Evolutionary conservation across 1,140 invertebrate species (phyloP).

Genomic region (Aradophagus sp.): DNA sequence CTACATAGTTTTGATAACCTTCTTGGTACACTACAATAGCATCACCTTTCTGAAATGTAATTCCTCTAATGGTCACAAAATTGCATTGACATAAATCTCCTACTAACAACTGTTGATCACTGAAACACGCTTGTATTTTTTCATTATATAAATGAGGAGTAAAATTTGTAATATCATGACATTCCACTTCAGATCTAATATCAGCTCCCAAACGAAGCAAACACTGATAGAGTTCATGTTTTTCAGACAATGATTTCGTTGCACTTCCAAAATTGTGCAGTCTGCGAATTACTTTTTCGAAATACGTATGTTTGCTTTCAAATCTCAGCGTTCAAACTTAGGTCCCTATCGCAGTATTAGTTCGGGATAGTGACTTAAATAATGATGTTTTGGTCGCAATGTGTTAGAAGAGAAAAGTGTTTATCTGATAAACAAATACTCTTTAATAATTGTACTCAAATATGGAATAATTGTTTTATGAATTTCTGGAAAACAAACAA

Average conservation of each 20-base stretch:
- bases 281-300: conserved; percentile 54
- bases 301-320: conserved; percentile 62
- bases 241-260: conserved; percentile 46
- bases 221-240: conserved; percentile 57
- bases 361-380: conserved; percentile 14
- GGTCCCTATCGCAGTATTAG: conserved; percentile 43
- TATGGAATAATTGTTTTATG: conserved; percentile 38
- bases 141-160: background rate
- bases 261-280: conserved; percentile 57
- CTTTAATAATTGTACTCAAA: conserved; percentile 8
- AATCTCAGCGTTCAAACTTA: conserved; percentile 60
- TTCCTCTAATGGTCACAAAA: conserved; percentile 38
- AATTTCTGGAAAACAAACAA: conserved; percentile 52
- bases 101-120: background rate
- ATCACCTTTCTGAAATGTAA: conserved; percentile 36
- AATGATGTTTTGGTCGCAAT: conserved; percentile 20
- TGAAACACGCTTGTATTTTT: conserved; percentile 6
- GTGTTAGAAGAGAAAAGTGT: too few species aligned
- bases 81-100: conserved; percentile 28
- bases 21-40: conserved; percentile 3
- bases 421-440: background rate
- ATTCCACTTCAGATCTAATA: conserved; percentile 19
- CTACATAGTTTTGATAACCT: background rate
- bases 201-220: conserved; percentile 41
- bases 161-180: conserved; percentile 2